phyloP scores from a whole-genome alignment of 2,113 vertebrate species.

The Engystomops pustulosus region DNA sequence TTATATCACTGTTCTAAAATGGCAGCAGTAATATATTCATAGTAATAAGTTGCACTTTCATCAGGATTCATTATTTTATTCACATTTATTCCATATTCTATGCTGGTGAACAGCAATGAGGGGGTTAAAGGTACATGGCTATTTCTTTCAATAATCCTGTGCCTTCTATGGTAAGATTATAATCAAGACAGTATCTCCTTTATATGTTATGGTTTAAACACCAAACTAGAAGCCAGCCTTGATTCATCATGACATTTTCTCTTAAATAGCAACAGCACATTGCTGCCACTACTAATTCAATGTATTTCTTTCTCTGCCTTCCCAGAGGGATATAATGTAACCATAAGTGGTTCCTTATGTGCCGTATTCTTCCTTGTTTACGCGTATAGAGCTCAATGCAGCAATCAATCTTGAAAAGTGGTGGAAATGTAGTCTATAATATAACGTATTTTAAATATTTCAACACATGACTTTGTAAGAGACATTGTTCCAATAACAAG shows the following conservation, averaged over 20 bases:
- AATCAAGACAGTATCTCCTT: conserved; percentile 8
- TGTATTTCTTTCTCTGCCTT: neutral
- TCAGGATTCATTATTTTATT: neutral
- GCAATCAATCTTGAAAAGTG: neutral
- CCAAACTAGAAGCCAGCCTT: conserved; percentile 1
- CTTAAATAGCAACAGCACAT: conserved; percentile 40
- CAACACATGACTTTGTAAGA: neutral
- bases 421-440: neutral
- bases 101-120: neutral
- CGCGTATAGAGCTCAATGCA: neutral
- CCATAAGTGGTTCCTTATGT: conserved; percentile 11
- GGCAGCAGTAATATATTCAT: neutral
- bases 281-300: conserved; percentile 33
- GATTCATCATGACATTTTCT: conserved; percentile 26
- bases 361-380: conserved; percentile 13
- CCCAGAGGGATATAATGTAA: conserved; percentile 25
- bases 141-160: neutral
- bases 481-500: neutral
- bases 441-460: neutral
- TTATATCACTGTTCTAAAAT: neutral
- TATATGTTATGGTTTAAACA: neutral
- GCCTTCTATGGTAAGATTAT: neutral
- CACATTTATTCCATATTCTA: neutral
- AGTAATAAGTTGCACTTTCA: neutral
- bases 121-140: neutral